These are phyloP conservation scores for Trichopoda pennipes DNA, from an alignment of 2,888 invertebrate species.

Conservation along the genomic window DNA sequence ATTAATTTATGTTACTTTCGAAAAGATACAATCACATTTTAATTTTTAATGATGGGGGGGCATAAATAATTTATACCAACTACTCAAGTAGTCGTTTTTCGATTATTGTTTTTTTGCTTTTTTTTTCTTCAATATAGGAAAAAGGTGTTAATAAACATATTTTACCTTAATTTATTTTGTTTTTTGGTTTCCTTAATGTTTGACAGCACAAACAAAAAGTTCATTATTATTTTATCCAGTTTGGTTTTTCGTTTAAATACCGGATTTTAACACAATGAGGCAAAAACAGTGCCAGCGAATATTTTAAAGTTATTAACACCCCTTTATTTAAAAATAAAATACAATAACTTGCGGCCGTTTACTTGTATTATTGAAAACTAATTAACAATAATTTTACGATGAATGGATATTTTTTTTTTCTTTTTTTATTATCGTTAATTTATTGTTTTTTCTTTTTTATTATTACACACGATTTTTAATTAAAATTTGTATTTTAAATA, in stretches of 20 bases:
- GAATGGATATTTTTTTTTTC: neutral
- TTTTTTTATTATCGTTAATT: too few species aligned
- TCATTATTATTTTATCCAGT: slow-evolving; percentile 26
- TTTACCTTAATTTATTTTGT: slow-evolving; percentile 12
- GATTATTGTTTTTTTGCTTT: neutral
- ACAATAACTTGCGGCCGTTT: slow-evolving; percentile 18
- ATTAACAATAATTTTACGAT: slow-evolving; percentile 10
- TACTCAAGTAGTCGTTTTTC: slow-evolving; percentile 21
- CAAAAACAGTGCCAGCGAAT: slow-evolving; percentile 7
- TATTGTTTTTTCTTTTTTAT: neutral
- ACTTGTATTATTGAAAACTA: slow-evolving; percentile 38
- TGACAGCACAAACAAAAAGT: slow-evolving; percentile 31
- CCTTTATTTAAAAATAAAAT: slow-evolving; percentile 19
- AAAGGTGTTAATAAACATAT: slow-evolving; percentile 64
- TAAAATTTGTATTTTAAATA: slow-evolving; percentile 43
- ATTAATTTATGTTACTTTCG: slow-evolving; percentile 39
- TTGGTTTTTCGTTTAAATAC: slow-evolving; percentile 19
- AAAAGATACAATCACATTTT: slow-evolving; percentile 50
- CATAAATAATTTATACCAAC: slow-evolving; percentile 15
- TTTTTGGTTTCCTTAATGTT: slow-evolving; percentile 7
- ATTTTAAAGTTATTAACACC: slow-evolving; percentile 53
- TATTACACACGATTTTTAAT: slow-evolving; percentile 62
- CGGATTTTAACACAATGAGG: slow-evolving; percentile 31
- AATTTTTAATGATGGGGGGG: slow-evolving; percentile 30
- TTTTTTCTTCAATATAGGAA: slow-evolving; percentile 15